Evolutionary conservation across 2,113 vertebrate genomes (phyloP), one percentile per base, ranked within the genome.

Genomic region (Sander vitreus): DNA sequence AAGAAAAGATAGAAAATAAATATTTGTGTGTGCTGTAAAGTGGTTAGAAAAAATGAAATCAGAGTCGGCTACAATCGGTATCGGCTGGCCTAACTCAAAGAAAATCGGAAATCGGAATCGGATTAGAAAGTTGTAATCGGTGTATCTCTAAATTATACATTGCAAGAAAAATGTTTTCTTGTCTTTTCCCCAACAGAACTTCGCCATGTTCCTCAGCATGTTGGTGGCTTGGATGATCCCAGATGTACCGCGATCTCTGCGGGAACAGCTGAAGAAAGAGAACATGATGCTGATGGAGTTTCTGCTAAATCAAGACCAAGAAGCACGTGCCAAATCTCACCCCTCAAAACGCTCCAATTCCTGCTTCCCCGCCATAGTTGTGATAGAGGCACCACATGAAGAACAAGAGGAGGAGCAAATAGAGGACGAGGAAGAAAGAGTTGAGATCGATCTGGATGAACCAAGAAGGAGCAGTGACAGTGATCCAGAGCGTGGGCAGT

Each of bases 221-320:
- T 91, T 99, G 1, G 97, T 99, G 69, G 98, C 98, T 80, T 99
- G 98, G 98, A 93, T 99, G 95, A 98, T 99, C 84, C 97, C 97
- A 2, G 97, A 99, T 36, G 97, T 99, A 36, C 97, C 98, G 19
- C 97, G 96, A 0, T 97, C 97, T 72, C 96, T 99, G 88, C 97
- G 96, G 3, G 97, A 99, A 51, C 97, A 97, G 94, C 95, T 99
- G 81, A 98, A 97, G 92, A 97, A 96, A 73, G 98, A 99, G 82
- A 99, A 97, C 89, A 94, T 94, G 0, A 39, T 98, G 83, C 86
- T 99, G 64, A 96, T 98, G 87, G 97, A 99, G 86, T 97, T 98
- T 84, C 96, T 99, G 78, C 90, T 99, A 74, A 97, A 96, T 64
- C 96, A 98, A 80, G 98, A 99, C 60, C 95, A 97, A 0, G 95